Base-by-base conservation (phyloP, 2,113 vertebrate species). In the Verasper variegatus region DNA sequence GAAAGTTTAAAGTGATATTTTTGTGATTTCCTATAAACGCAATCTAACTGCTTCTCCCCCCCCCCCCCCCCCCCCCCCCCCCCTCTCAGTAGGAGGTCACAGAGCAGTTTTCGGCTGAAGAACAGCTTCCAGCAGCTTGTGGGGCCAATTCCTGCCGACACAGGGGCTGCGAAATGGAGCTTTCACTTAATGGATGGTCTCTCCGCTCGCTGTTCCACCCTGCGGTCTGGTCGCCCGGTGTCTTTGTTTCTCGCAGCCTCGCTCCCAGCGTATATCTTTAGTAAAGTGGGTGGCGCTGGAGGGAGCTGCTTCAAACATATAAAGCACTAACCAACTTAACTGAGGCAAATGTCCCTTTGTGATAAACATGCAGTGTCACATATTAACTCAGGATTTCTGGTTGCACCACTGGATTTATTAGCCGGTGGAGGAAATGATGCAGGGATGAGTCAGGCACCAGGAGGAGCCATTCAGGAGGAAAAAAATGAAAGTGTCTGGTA, bases 151-250 rank as follows among this genome's bases (percentile, higher is more conserved):
- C 76, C 51, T 20, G 64, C 54, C 68, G 31, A 69, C 31, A 52
- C 76, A 42, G 52, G 18, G 26, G 55, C 69, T 82, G 65, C 71
- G 54, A 85, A 68, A 87, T 82, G 35, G 76, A 71, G 78, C 21
- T 80, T 74, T 42, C 3, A 51, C 49, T 72, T 60, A 49, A 85
- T 74, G 63, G 21, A 51, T 24, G 27, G 21, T 21, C 55, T 64
- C 55, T 55, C 55, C 68, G 71, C 74, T 80, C 40, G 26, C 71
- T 63, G 24, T 51, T 79, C 61, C 49, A 61, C 45, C 56, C 47
- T 21, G 66, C 57, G 37, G 54, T 47, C 68, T 18, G 63, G 42
- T 2, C 56, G 45, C 56, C 24, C n/a, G 40, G 65, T 35, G 65
- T 62, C 67, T 81, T 67, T 3, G 15, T 71, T 21, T 71, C n/a